A percentile compares a stretch with the other conserved stretches of the same genome.
phyloP scores from a whole-genome alignment of 2,797 vertebrate species.

The Pachyuromys duprasi region DNA sequence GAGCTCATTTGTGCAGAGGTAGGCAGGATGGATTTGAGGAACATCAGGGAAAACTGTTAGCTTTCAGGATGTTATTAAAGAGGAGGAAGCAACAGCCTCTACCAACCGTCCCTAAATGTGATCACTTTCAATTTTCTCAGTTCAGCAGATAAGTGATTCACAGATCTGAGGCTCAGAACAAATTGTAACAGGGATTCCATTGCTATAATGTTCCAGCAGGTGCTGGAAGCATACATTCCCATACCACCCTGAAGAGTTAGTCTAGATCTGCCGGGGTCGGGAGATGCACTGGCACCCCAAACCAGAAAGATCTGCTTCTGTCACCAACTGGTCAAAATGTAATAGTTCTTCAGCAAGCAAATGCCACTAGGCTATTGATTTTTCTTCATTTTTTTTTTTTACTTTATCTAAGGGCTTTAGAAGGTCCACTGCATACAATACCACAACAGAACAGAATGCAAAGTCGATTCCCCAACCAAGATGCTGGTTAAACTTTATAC shows the following conservation, averaged over 20 bases:
- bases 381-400: neutral
- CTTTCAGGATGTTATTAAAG: constrained; percentile 69
- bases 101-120: constrained; percentile 65
- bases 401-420: neutral
- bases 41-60: constrained; percentile 35
- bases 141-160: constrained; percentile 68
- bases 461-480: constrained; percentile 22
- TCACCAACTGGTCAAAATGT: neutral
- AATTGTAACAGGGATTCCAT: constrained; percentile 53
- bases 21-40: constrained; percentile 56
- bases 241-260: neutral
- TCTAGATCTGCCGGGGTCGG: neutral
- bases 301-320: neutral
- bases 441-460: neutral
- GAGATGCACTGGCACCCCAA: neutral
- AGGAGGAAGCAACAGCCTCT: constrained; percentile 56
- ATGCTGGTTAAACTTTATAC: constrained; percentile 18
- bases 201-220: constrained; percentile 1
- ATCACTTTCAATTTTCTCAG: constrained; percentile 78
- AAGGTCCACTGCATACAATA: neutral
- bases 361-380: neutral
- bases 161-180: constrained; percentile 54
- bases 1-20: constrained; percentile 71
- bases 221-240: neutral
- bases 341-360: neutral